These are phyloP conservation scores for Eupithecia abbreviata DNA, from an alignment of 2,888 invertebrate species.

Conservation along the genomic window DNA sequence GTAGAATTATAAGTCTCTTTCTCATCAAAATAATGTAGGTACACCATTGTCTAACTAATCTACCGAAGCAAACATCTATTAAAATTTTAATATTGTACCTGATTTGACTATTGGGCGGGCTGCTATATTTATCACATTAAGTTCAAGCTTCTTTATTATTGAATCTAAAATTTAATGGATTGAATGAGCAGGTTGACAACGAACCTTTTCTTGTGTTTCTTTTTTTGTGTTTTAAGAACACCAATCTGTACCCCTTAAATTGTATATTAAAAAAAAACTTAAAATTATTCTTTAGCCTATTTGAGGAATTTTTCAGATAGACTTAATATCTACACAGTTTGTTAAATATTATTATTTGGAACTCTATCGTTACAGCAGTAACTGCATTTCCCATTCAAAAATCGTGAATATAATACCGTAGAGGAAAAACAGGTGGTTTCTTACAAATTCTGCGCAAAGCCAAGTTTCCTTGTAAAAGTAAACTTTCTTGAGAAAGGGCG, in stretches of 20 bases:
- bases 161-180: not conserved
- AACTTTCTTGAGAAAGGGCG: conserved; percentile 70
- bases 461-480: conserved; percentile 57
- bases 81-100: not conserved
- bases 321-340: not conserved
- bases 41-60: not conserved
- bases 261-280: too few relatives aligned
- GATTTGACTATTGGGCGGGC: too few relatives aligned
- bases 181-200: not conserved
- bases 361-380: not conserved
- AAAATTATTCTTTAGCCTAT: too few relatives aligned
- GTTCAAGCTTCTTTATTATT: too few relatives aligned
- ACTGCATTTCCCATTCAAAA: not conserved
- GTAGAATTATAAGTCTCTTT: not conserved
- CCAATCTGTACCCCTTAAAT: too few relatives aligned
- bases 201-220: not conserved
- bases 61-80: not conserved
- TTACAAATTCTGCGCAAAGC: conserved; percentile 32
- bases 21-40: not conserved
- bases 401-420: not conserved
- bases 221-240: not conserved
- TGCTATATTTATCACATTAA: too few relatives aligned
- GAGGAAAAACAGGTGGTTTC: conserved; percentile 41
- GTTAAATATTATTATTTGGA: not conserved
- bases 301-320: not conserved